Base-by-base conservation (phyloP, 2,797 vertebrate genomes). In the Scleropages formosus region DNA sequence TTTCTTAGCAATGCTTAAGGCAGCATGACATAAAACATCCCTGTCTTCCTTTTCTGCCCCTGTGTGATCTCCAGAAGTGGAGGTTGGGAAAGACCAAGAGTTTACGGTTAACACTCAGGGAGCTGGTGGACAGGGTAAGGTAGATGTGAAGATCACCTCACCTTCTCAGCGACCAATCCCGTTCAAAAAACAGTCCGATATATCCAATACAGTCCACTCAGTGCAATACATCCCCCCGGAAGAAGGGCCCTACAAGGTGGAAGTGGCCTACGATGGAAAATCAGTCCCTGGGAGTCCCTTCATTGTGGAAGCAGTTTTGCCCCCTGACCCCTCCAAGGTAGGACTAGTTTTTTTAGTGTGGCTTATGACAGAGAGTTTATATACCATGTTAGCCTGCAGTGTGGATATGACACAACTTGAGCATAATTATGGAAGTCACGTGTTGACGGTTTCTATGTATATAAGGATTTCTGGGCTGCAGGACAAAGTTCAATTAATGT, bases 281-380 rank as follows among this genome's bases (percentile, higher is more conserved):
- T 95, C 96, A 0, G 93, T 98, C 13, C 93, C 93, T 0, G 96
- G 96, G 78, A 98, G 95, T 84, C 96, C 97, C 78, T 98, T 98
- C 80, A 83, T 93, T 0, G 90, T 98, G 61, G 96, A 98, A 81
- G 97, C 93, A 0, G 89, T 97, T 79, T 94, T 98, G 91, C 96
- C 97, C 24, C 95, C 95, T 0, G 96, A 98, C 83, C 93, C 97
- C 18, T 93, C 95, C 77, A 98, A 98, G 94, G 97, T 97, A 87
- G 63, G 49, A 39, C 13, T 58, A 20, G 58, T 3, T 20, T 4
- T n/a, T 4, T 20, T n/a, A 61, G 18, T 39, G 39, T 39, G 6
- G 31, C 31, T 39, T 39, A 39, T 39, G 31, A 39, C 31, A 39
- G 39, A 6, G 13, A 6, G 53, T 58, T 58, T 58, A 4, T 53